Evolutionary conservation across 2,797 vertebrate species (phyloP), one percentile per base, ranked within the genome.

Genomic region (Clarias laeviceps): DNA sequence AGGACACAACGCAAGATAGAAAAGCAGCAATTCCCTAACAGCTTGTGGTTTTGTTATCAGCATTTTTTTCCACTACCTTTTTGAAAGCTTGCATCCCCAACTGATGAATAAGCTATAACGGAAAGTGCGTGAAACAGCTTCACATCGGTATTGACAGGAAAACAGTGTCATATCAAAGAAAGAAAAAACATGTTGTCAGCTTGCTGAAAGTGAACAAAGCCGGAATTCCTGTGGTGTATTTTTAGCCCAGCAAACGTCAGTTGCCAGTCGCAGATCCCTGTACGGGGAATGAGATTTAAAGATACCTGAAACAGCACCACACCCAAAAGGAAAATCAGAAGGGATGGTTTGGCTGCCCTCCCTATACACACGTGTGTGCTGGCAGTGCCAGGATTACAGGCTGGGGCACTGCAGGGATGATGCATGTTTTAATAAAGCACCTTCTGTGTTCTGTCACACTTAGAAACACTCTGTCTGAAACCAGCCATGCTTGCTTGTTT

Each of bases 341-440:
- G 80, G 84, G 80, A 83, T 74, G 82, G 80, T 80, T 37, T 61
- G 65, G 76, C 68, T 82, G 45, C 40, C 22, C 65, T 62, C 24
- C 56, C 64, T 54, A 59, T 76, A 68, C 65, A 37, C 68, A 54
- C 85, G 82, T 80, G 89, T 73, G 76, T 80, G 32, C 64, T 84
- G 82, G 70, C 82, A 77, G 34, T 70, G 77, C 65, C 64, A 37
- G 29, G 77, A 40, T 82, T 83, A 84, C 86, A 84, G 79, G 64
- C 56, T 82, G 78, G 70, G 5, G 27, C 86, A 27, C 86, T 76
- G 86, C 76, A 82, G 82, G 86, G 62, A 73, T 29, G 82, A 78
- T 29, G 54, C 64, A 61, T 82, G 86, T 82, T 87, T 87, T 87
- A 87, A 87, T 87, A 87, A 87, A 84, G 70, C 82, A 86, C 84